Base-by-base conservation (phyloP, 2,113 vertebrate genomes). In the Girardinichthys multiradiatus region DNA sequence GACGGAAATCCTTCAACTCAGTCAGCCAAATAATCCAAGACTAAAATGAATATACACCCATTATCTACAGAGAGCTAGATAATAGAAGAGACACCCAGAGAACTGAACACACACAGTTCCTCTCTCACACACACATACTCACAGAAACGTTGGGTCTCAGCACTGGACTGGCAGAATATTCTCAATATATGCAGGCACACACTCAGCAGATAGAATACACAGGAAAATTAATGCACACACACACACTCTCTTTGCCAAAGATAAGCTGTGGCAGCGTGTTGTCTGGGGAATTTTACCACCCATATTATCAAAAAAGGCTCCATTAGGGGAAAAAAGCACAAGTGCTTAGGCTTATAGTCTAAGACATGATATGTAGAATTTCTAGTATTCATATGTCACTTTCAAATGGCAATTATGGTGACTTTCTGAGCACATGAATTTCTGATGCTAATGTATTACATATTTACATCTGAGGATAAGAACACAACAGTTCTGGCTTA, bases 141-240 rank as follows among this genome's bases (percentile, higher is more conserved):
- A 71, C 57, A 30, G 64, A 60, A 81, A 76, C 79, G 79, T 76
- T 64, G 87, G 91, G 91, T 93, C 93, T 89, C 81, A 65, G 83
- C 64, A 65, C 67, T 65, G 72, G 74, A 79, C 85, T 73, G 74
- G 81, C 86, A 90, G 76, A 92, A 93, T 92, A 80, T 81, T 76
- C 86, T 80, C 83, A 90, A 90, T 83, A 76, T 92, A 94, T 95
- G 94, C 93, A 91, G 90, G 26, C 75, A 62, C 93, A 94, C 92
- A 86, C 79, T 31, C 84, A 62, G 58, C 80, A 80, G 77, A 68
- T 77, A 81, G 82, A 91, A 87, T 73, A 90, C 85, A 88, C 76
- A 73, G 72, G 62, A 37, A 92, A 90, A 94, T 93, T 79, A 91
- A 94, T 94, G 91, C 91, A 6, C 71, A 27, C 85, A 80, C 91